Evolutionary conservation across 2,113 vertebrate genomes (phyloP).

Genomic region (Collichthys lucidus): DNA sequence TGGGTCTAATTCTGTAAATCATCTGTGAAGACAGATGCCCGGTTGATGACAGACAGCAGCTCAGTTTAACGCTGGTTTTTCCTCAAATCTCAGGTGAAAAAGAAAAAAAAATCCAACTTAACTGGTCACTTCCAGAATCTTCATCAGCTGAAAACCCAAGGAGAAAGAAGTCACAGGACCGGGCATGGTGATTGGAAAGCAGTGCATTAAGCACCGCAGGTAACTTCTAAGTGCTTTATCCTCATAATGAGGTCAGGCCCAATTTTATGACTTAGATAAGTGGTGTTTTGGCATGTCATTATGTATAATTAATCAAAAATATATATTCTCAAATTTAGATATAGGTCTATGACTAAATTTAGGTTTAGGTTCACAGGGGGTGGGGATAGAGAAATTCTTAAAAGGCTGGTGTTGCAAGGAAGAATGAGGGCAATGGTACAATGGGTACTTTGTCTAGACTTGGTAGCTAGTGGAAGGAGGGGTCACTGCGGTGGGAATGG

Average conservation of each 20-base stretch:
- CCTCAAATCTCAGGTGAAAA: constrained; percentile 17
- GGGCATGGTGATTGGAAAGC: constrained; percentile 29
- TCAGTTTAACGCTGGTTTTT: constrained; percentile 5
- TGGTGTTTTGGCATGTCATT: constrained; percentile 56
- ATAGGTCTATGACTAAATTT: constrained; percentile 12
- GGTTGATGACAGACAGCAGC: constrained; percentile 30
- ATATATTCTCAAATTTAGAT: constrained; percentile 33
- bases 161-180: constrained; percentile 57
- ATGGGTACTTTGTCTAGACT: constrained; percentile 79
- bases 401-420: constrained; percentile 61
- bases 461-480: constrained; percentile 41
- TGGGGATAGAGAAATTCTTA: constrained; percentile 64
- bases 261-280: constrained; percentile 65
- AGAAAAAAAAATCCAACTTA: background rate
- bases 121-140: background rate
- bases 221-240: constrained; percentile 55
- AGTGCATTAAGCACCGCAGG: constrained; percentile 42
- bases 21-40: constrained; percentile 39
- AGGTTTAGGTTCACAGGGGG: constrained; percentile 32
- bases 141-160: constrained; percentile 44
- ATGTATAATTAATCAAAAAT: constrained; percentile 43
- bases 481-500: constrained; percentile 40
- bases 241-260: constrained; percentile 60
- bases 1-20: constrained; percentile 40
- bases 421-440: constrained; percentile 77